These are phyloP conservation scores for Smittia sp. DNA, from an alignment of 2,888 invertebrate species.

Conservation along the genomic window DNA sequence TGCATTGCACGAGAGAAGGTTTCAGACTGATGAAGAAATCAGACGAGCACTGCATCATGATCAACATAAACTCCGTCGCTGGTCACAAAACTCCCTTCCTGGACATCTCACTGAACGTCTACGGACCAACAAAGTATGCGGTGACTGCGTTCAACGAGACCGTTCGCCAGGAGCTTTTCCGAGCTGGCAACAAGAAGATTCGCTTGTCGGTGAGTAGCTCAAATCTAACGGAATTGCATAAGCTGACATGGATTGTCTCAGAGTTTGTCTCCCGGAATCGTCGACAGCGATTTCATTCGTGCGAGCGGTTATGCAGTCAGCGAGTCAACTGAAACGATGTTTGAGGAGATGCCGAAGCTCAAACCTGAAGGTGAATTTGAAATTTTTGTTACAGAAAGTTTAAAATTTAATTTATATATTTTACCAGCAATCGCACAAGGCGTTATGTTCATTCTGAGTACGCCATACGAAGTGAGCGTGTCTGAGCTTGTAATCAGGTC, in stretches of 20 bases:
- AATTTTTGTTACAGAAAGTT: too few relatives aligned
- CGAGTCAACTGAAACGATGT: not conserved
- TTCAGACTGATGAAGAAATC: slow-evolving; percentile 54
- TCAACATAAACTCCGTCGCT: slow-evolving; percentile 53
- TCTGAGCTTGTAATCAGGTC: slow-evolving; percentile 28
- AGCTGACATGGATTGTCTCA: slow-evolving; percentile 29
- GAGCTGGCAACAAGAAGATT: slow-evolving; percentile 46
- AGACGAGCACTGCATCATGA: slow-evolving; percentile 53
- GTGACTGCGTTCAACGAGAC: slow-evolving; percentile 50
- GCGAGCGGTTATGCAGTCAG: slow-evolving; percentile 43
- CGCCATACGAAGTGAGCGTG: slow-evolving; percentile 21
- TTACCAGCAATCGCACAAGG: slow-evolving; percentile 46
- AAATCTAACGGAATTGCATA: not conserved
- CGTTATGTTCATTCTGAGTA: slow-evolving; percentile 45
- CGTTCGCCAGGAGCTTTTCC: slow-evolving; percentile 50
- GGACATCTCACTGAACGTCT: slow-evolving; percentile 46
- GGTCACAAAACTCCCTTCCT: slow-evolving; percentile 45
- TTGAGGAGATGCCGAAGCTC: too few relatives aligned
- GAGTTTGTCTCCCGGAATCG: slow-evolving; percentile 55
- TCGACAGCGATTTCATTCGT: slow-evolving; percentile 52
- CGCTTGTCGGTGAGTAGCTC: slow-evolving; percentile 49
- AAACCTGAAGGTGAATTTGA: too few relatives aligned
- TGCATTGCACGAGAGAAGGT: slow-evolving; percentile 55
- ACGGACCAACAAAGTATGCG: slow-evolving; percentile 50
- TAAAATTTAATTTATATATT: not conserved